Conservation (phyloP, 2,113 vertebrate genomes). For the Serranochromis macrocephalus region DNA sequence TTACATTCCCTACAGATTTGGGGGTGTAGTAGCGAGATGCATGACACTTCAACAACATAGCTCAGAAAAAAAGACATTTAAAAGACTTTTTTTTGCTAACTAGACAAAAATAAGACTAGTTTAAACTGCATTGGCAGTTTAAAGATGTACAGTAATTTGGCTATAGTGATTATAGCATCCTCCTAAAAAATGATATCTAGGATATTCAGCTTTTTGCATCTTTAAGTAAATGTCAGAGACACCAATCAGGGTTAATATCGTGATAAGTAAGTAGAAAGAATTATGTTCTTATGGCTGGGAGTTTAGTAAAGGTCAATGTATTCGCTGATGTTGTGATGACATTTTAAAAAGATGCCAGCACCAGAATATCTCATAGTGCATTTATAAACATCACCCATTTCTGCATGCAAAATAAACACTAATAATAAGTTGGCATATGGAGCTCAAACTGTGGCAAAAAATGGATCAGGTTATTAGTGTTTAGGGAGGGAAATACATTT, state of each 20-base stretch:
- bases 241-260: slow-evolving; percentile 50
- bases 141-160: background rate
- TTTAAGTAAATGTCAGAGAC: slow-evolving; percentile 36
- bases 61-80: background rate
- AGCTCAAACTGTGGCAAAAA: background rate
- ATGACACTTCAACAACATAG: background rate
- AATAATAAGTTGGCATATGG: background rate
- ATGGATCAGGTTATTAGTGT: background rate
- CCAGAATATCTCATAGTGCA: background rate
- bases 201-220: background rate
- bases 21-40: background rate
- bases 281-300: slow-evolving; percentile 8
- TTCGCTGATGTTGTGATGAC: slow-evolving; percentile 60
- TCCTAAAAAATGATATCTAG: background rate
- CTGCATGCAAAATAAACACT: background rate
- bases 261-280: slow-evolving; percentile 16
- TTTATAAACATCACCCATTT: background rate
- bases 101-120: background rate
- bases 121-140: background rate
- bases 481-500: background rate
- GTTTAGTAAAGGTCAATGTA: slow-evolving; percentile 65
- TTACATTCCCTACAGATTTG: background rate
- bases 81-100: background rate
- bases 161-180: background rate
- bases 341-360: slow-evolving; percentile 48